phyloP scores from a whole-genome alignment of 1,140 invertebrate genomes.

The Drosophila neocordata region DNA sequence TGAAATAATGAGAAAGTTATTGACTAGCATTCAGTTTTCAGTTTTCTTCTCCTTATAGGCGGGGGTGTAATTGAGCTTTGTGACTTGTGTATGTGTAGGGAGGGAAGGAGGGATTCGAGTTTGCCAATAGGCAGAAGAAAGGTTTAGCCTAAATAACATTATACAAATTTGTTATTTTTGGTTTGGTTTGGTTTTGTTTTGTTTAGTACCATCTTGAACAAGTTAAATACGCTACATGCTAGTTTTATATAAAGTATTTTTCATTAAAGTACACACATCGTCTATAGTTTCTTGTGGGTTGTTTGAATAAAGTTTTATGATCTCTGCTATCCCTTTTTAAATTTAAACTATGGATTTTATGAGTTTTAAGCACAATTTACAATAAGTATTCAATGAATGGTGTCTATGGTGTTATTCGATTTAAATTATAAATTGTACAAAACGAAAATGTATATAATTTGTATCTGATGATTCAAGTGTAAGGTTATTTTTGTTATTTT shows the following conservation, averaged over 20 bases:
- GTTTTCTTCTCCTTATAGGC: slow-evolving; percentile 34
- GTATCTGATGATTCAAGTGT: slow-evolving; percentile 69
- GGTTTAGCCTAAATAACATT: slow-evolving; percentile 37
- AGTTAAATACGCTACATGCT: slow-evolving; percentile 55
- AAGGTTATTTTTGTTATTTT: slow-evolving; percentile 42
- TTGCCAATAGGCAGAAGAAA: slow-evolving; percentile 41
- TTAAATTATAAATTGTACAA: slow-evolving; percentile 44
- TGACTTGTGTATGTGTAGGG: slow-evolving; percentile 8
- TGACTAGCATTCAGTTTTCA: slow-evolving; percentile 50
- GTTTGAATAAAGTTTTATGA: slow-evolving; percentile 4
- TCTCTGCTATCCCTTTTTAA: slow-evolving; percentile 19
- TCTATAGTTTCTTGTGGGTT: slow-evolving; percentile 33
- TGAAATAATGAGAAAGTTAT: slow-evolving; percentile 23
- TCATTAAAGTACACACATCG: slow-evolving; percentile 73
- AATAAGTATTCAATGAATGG: slow-evolving; percentile 16
- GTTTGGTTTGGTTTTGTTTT: slow-evolving; percentile 36
- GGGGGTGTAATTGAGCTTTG: slow-evolving; percentile 50
- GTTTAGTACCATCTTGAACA: slow-evolving; percentile 47
- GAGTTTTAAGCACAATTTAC: slow-evolving; percentile 34
- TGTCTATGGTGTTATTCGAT: slow-evolving; percentile 12
- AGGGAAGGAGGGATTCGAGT: slow-evolving; percentile 17
- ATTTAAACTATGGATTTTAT: slow-evolving; percentile 24
- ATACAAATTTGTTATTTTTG: slow-evolving; percentile 43
- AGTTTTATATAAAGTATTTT: slow-evolving; percentile 73
- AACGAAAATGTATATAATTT: slow-evolving; percentile 71